Evolutionary conservation across 2,888 invertebrate species (phyloP).

Genomic region (Noctua janthina): DNA sequence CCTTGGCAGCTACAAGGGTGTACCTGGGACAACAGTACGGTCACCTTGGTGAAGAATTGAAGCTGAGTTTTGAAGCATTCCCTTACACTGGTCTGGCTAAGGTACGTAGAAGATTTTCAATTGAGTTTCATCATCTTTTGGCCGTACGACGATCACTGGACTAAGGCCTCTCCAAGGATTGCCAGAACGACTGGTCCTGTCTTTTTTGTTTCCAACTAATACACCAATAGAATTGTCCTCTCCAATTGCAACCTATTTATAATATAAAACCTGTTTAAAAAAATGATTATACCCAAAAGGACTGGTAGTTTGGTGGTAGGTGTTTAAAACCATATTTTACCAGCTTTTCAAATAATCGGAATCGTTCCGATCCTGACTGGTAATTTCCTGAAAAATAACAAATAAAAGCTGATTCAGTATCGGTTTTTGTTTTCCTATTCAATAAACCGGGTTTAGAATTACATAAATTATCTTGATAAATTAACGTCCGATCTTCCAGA

Average conservation of each 20-base stretch:
- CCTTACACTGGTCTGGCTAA: conserved; percentile 94
- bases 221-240: background rate
- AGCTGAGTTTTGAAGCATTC: conserved; percentile 94
- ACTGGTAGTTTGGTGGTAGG: background rate
- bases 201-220: background rate
- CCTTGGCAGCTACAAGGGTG: conserved; percentile 94
- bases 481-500: background rate
- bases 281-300: background rate
- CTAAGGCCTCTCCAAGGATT: background rate
- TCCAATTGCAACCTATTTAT: background rate
- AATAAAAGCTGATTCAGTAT: background rate
- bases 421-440: no score
- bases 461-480: background rate
- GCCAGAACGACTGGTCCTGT: background rate
- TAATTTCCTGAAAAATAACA: background rate
- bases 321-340: background rate
- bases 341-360: background rate
- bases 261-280: no score
- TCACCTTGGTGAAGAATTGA: conserved; percentile 92
- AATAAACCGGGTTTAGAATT: background rate
- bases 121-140: no score
- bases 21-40: conserved; percentile 92
- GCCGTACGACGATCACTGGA: background rate
- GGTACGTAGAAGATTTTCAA: conserved; percentile 82
- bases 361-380: background rate